Evolutionary conservation across 2,797 vertebrate species (phyloP).

Genomic region (Hypotaenidia okinawae): DNA sequence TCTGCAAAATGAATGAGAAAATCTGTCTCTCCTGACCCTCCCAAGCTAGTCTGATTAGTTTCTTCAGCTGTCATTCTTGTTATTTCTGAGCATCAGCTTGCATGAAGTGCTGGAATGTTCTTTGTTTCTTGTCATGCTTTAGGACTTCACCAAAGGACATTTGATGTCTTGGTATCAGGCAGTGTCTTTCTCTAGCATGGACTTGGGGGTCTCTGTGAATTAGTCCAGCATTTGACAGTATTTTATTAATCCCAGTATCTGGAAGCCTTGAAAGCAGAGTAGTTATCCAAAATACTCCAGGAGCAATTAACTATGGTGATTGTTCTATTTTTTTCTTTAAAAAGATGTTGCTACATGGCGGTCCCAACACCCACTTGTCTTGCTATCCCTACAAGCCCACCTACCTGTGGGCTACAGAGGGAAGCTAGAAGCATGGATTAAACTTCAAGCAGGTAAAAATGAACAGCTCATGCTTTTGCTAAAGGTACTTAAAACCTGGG

Average conservation of each 20-base stretch:
- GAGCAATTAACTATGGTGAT: background rate
- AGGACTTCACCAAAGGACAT: background rate
- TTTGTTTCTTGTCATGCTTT: background rate
- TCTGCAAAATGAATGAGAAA: background rate
- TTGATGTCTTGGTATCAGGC: background rate
- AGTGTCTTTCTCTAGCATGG: background rate
- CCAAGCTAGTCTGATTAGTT: background rate
- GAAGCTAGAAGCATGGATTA: background rate
- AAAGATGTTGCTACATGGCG: background rate
- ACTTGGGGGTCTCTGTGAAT: slow-evolving; percentile 78
- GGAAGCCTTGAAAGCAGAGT: slow-evolving; percentile 80
- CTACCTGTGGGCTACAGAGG: background rate
- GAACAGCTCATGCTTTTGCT: background rate
- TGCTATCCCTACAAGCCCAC: background rate
- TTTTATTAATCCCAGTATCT: slow-evolving; percentile 84
- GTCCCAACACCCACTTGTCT: background rate
- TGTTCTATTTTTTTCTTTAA: background rate
- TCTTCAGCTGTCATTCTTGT: background rate
- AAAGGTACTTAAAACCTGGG: background rate
- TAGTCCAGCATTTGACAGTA: slow-evolving; percentile 85
- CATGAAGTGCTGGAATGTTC: background rate
- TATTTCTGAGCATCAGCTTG: background rate
- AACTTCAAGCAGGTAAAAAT: background rate
- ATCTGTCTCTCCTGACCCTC: no score
- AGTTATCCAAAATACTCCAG: background rate